Conservation (phyloP, 2,113 vertebrate genomes). For the Varanus salvator region DNA sequence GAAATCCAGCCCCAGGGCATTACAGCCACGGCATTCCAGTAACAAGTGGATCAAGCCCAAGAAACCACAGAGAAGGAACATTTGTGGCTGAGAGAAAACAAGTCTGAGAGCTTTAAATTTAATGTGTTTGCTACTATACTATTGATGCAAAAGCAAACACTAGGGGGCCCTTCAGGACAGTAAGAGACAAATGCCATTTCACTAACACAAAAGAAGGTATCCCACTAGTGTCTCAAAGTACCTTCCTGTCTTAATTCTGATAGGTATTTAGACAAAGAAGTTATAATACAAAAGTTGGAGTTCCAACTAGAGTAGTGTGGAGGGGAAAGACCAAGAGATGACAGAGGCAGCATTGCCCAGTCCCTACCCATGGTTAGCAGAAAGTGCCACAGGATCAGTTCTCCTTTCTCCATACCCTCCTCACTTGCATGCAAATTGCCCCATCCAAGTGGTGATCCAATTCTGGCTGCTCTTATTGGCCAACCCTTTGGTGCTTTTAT, state of each 20-base stretch:
- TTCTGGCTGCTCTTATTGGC: not conserved
- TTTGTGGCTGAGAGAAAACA: not conserved
- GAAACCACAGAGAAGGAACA: not conserved
- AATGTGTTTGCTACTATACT: not conserved
- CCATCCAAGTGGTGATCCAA: not conserved
- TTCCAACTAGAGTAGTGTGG: not conserved
- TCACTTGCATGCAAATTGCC: not conserved
- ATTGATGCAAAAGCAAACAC: constrained; percentile 6
- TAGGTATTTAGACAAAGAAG: constrained; percentile 12
- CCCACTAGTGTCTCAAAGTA: constrained; percentile 9
- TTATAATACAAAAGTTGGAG: not conserved
- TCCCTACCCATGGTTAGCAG: not conserved
- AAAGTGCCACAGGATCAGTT: not conserved
- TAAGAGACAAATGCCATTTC: not conserved
- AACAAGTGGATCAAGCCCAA: not conserved
- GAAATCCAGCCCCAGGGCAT: not conserved
- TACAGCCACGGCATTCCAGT: too few relatives aligned
- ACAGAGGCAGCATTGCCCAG: not conserved
- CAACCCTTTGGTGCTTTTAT: not conserved
- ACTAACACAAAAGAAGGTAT: constrained; percentile 20
- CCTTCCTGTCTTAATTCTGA: constrained; percentile 26
- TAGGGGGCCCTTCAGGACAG: constrained; percentile 23
- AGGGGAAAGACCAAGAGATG: constrained; percentile 13
- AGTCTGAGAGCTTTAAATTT: not conserved
- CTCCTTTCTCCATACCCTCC: not conserved